Base-by-base conservation (phyloP, 1,140 invertebrate species). In the Plodia interpunctella region DNA sequence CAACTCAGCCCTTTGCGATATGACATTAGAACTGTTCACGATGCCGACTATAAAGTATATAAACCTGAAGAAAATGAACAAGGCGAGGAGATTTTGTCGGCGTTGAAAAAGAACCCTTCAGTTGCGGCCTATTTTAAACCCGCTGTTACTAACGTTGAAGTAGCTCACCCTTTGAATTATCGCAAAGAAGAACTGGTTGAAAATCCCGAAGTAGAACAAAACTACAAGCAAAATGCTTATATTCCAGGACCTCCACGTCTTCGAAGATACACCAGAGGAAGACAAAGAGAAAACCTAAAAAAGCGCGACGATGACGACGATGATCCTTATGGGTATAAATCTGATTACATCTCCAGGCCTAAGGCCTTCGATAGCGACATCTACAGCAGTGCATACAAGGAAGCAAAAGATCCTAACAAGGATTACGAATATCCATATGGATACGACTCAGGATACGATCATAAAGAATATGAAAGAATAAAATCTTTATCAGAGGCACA, bases 401-500 rank as follows among this genome's bases (percentile, higher is more conserved):
- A 88, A 71, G 78, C 83, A 55, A 83, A 90, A 61, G 72, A 86
- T 52, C 72, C 71, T 5, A 78, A 89, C 8, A 78, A 87, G 19
- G 80, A 86, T 51, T 86, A 90, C 49, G 82, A 90, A 59, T 90
- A 90, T 66, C 87, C 87, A 35, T 90, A 89, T 59, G 85, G 74
- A 21, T 86, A 88, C 56, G 90, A 90, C 59, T 85, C 84, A 13
- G 88, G 86, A 13, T 90, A 90, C 62, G 85, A 88, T 64, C 82
- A 88, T 58, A 90, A 90, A 68, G 90, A 90, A 60, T 90, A 91
- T 65, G 88, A 90, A 50, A 83, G 85, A 74, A 90, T 91, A 62
- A 91, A 91, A 61, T 76, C 80, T n/a, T 59, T 90, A 13, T 92
- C 91, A 1, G 91, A 92, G 78, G 78, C 90, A 67, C 90, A 92